Base-by-base conservation (phyloP, 2,113 vertebrate genomes). In the Leptodactylus fuscus region DNA sequence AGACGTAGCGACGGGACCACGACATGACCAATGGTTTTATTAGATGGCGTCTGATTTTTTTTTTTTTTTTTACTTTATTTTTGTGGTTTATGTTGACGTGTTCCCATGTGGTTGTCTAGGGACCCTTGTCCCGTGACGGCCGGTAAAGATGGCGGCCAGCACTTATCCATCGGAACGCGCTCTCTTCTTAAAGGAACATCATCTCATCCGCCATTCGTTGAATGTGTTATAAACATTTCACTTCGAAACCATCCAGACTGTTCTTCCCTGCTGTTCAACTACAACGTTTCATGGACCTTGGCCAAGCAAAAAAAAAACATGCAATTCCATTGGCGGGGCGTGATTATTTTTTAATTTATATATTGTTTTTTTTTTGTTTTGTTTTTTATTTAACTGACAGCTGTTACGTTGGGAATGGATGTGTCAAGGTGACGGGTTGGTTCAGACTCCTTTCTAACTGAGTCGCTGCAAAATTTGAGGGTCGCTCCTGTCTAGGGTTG, bases 1-100 rank as follows among this genome's bases (percentile, higher is more conserved):
- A 89, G 87, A 87, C 83, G 89, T 80, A 62, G 34, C 74, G 20
- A 51, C 15, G 48, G 74, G 74, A 38, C 75, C 51, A 55, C 15
- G 27, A 77, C 74, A 77, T 58, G n/a, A 79, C 76, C 76, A 38
- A 24, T 13, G 49, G 32, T 69, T 69, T 69, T 69, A 36, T 16
- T 36, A 20, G 32, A 69, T 29, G 53, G 22, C 18, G 24, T 46
- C 48, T 51, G 0, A 2, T 55, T 34, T 55, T 0, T 34, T 78
- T 78, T 78, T 1, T 8, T 29, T 49, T 49, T 16, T 41, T 79
- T 58, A n/a, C 24, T 41, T 13, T 36, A 13, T 13, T 58, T 55
- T 78, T n/a, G 29, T 32, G 18, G 29, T 38, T 51, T 79, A 55
- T 58, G 76, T 79, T 79, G 12, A 38, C 53, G 20, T 4, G 53